These are phyloP conservation scores for Erpobdella octoculata DNA, from an alignment of 2,888 invertebrate species.

Conservation along the genomic window DNA sequence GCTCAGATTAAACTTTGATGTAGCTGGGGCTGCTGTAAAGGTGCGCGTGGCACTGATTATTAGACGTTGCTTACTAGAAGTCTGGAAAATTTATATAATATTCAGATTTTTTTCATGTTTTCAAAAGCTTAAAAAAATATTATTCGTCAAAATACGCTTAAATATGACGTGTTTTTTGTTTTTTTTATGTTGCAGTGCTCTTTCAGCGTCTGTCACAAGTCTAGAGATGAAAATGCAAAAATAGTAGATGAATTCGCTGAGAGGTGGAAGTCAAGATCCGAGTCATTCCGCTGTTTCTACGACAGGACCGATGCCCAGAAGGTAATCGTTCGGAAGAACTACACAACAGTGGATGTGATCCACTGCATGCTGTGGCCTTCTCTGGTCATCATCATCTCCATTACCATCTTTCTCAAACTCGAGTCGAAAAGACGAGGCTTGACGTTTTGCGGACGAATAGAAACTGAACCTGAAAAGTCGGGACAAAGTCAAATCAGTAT, in stretches of 20 bases:
- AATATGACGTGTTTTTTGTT: neutral
- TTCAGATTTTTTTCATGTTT: too few species aligned
- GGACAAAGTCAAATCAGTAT: neutral
- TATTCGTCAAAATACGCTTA: too few species aligned
- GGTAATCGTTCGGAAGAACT: conserved; percentile 80
- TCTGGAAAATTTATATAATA: too few species aligned
- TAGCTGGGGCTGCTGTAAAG: too few species aligned
- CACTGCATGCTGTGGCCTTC: conserved; percentile 40
- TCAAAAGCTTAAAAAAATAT: too few species aligned
- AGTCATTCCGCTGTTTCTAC: conserved; percentile 36
- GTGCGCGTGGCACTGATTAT: too few species aligned
- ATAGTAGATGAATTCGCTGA: conserved; percentile 30
- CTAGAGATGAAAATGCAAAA: conserved; percentile 25
- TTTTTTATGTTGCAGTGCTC: conserved; percentile 34
- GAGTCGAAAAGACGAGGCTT: conserved; percentile 36
- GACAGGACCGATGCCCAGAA: conserved; percentile 54
- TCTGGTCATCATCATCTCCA: conserved; percentile 37
- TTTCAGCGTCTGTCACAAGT: conserved; percentile 33
- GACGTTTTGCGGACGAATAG: conserved; percentile 30
- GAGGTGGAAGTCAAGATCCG: conserved; percentile 25
- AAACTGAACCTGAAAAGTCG: neutral
- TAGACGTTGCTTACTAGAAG: too few species aligned
- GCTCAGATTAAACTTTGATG: too few species aligned
- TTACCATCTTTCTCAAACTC: conserved; percentile 35
- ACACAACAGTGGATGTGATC: conserved; percentile 49